phyloP scores from a whole-genome alignment of 2,797 vertebrate species.

The Pangasius krempfi region DNA sequence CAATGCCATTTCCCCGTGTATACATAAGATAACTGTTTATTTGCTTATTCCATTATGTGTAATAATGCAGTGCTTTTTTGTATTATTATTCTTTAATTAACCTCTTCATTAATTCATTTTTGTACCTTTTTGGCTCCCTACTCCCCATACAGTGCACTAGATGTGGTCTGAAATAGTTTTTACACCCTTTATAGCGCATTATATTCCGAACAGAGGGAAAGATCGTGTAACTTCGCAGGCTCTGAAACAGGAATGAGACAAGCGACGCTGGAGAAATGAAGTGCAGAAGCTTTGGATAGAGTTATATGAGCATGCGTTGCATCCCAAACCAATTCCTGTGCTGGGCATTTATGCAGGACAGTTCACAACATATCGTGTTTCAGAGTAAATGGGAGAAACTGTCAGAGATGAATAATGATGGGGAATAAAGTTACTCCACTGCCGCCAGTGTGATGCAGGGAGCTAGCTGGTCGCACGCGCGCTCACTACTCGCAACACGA shows the following conservation, averaged over 20 bases:
- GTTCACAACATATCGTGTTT: neutral
- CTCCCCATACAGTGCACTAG: neutral
- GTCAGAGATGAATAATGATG: neutral
- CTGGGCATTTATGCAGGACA: neutral
- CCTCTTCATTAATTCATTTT: neutral
- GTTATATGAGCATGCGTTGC: neutral
- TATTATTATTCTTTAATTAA: neutral
- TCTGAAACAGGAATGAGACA: neutral
- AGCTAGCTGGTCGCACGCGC: neutral
- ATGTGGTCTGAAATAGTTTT: neutral
- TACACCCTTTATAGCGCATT: neutral
- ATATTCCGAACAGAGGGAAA: neutral
- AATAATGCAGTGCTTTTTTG: neutral
- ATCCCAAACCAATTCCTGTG: too few relatives aligned
- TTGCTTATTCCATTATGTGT: neutral
- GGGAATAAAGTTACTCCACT: neutral
- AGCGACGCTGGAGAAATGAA: neutral
- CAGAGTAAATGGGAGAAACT: neutral
- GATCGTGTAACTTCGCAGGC: neutral
- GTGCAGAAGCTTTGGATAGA: too few relatives aligned
- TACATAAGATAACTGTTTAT: too few relatives aligned
- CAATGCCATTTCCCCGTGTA: neutral
- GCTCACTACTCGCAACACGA: neutral
- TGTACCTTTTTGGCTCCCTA: neutral
- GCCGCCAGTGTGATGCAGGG: neutral